A percentile compares a stretch with the other conserved stretches of the same genome.
Conservation (phyloP, 1,140 invertebrate genomes). For the Lordiphosa mommai region DNA sequence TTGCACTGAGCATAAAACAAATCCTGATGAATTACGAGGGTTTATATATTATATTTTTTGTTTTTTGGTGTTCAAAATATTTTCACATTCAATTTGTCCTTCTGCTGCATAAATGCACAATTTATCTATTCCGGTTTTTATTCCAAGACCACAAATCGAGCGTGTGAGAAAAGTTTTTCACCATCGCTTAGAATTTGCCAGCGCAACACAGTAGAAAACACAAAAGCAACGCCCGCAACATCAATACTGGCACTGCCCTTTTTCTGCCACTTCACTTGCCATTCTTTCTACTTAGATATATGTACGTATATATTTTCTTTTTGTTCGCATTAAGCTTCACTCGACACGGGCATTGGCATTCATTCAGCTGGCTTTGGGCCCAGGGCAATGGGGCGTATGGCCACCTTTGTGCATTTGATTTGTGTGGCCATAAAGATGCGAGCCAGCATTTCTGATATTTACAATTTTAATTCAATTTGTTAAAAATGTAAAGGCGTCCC, state of each 20-base stretch:
- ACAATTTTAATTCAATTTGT: conserved; percentile 75
- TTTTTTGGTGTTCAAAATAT: too few relatives aligned
- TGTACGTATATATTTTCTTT: conserved; percentile 4
- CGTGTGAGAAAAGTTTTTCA: conserved; percentile 22
- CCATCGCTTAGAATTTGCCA: conserved; percentile 43
- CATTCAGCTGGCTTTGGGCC: neutral
- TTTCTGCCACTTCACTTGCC: conserved; percentile 10
- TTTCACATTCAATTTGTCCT: neutral
- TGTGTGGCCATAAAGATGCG: conserved; percentile 66
- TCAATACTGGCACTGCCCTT: conserved; percentile 27
- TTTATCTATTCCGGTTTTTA: conserved; percentile 3
- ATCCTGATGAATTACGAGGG: too few relatives aligned
- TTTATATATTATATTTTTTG: too few relatives aligned
- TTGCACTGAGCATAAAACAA: too few relatives aligned
- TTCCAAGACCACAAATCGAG: conserved; percentile 23
- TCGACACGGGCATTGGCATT: conserved; percentile 28
- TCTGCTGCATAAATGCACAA: conserved; percentile 6
- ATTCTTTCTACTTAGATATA: conserved; percentile 9
- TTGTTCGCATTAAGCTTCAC: conserved; percentile 29
- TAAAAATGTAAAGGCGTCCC: conserved; percentile 24
- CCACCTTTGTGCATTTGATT: conserved; percentile 60
- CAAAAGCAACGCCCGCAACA: conserved; percentile 31
- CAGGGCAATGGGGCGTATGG: conserved; percentile 41
- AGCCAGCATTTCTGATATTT: conserved; percentile 50
- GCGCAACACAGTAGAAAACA: conserved; percentile 7